Percentiles rank a stretch among this genome's conserved stretches.
Conservation (phyloP, 2,113 vertebrate species). For the Lycaon pictus region DNA sequence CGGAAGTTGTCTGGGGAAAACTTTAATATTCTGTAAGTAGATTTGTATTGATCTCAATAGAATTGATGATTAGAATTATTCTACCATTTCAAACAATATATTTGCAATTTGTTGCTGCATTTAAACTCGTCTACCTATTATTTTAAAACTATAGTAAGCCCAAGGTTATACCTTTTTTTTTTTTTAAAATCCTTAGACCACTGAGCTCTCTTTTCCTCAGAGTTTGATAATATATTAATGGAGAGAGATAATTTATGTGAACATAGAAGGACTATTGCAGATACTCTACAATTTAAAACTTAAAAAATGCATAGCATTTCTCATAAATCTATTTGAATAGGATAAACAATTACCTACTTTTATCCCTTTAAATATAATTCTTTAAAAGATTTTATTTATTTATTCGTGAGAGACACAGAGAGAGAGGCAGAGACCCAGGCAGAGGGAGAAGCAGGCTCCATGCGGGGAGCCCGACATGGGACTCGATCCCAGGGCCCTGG, state of each 20-base stretch:
- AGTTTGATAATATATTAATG: not conserved
- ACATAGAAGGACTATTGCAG: not conserved
- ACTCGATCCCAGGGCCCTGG: no score
- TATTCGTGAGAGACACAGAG: no score
- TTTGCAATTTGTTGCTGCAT: not conserved
- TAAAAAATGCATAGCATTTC: not conserved
- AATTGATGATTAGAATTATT: conserved; percentile 15
- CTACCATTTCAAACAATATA: not conserved
- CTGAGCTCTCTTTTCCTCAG: not conserved
- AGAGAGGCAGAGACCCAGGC: no score
- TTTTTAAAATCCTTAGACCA: not conserved
- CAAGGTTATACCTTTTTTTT: not conserved
- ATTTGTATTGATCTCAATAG: conserved; percentile 40
- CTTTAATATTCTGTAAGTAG: conserved; percentile 42
- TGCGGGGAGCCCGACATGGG: no score
- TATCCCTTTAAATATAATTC: not conserved
- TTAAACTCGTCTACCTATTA: not conserved
- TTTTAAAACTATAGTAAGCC: not conserved
- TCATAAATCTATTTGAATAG: not conserved
- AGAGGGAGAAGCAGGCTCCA: no score
- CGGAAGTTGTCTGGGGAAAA: conserved; percentile 41
- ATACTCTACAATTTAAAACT: not conserved
- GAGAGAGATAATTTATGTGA: not conserved
- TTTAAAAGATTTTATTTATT: no score
- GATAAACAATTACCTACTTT: not conserved